These are phyloP conservation scores for Triplophysa bombifrons DNA, from an alignment of 2,797 vertebrate genomes.

Conservation along the genomic window DNA sequence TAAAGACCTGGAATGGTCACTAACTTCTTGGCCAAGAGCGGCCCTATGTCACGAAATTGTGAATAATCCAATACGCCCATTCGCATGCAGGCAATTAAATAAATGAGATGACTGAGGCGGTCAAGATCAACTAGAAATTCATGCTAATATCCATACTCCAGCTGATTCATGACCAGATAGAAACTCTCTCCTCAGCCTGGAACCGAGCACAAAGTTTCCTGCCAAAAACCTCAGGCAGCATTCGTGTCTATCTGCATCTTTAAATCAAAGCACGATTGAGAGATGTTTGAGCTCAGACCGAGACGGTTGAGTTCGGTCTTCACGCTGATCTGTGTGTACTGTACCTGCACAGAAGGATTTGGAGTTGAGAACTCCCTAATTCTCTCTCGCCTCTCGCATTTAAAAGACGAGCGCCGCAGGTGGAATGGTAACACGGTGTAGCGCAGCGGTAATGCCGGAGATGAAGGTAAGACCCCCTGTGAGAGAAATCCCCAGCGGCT, in stretches of 20 bases:
- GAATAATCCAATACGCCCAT: too few species aligned
- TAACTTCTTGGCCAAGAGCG: too few species aligned
- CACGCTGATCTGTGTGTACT: background rate
- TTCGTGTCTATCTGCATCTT: background rate
- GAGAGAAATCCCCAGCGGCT: constrained; percentile 24
- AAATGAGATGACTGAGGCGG: too few species aligned
- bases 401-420: constrained; percentile 11
- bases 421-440: constrained; percentile 20
- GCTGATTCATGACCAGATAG: too few species aligned
- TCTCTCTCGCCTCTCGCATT: background rate
- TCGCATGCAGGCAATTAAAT: too few species aligned
- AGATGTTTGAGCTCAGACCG: background rate
- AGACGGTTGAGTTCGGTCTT: constrained; percentile 1
- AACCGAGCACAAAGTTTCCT: too few species aligned
- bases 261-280: constrained; percentile 18
- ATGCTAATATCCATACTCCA: too few species aligned
- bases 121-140: too few species aligned
- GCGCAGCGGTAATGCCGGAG: constrained; percentile 3
- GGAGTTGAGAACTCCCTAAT: constrained; percentile 21
- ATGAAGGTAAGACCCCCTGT: constrained; percentile 27
- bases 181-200: background rate
- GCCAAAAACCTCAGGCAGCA: too few species aligned
- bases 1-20: too few species aligned
- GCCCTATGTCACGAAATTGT: too few species aligned
- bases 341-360: background rate